Percentiles rank a stretch among this genome's conserved stretches.
Evolutionary conservation across 1,140 invertebrate species (phyloP).

Genomic region (Teleogryllus occipitalis): DNA sequence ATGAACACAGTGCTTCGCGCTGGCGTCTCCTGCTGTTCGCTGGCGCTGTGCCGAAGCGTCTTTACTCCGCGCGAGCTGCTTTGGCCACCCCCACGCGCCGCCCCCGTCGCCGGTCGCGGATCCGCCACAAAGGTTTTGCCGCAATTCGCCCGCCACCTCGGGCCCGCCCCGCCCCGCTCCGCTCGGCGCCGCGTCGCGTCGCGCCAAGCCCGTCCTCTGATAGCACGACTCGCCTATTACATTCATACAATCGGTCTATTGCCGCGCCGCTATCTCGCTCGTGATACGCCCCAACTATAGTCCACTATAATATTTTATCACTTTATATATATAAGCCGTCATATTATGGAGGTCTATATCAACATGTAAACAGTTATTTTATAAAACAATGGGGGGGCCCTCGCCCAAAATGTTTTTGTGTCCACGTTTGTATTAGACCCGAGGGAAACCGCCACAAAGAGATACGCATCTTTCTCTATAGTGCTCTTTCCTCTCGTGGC

Average conservation of each 20-base stretch:
- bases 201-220: background rate
- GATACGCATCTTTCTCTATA: slow-evolving; percentile 4
- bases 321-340: slow-evolving; percentile 5
- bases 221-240: background rate
- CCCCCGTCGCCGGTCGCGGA: background rate
- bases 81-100: background rate
- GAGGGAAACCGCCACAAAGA: background rate
- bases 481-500: background rate
- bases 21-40: no score
- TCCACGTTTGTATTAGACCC: background rate
- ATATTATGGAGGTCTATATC: slow-evolving; percentile 1
- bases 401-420: background rate
- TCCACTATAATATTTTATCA: background rate
- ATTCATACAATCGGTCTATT: slow-evolving; percentile 5
- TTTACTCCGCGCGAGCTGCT: background rate
- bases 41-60: no score
- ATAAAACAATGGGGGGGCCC: background rate
- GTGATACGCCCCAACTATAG: background rate
- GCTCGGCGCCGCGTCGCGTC: no score
- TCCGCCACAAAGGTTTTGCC: background rate
- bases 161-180: no score
- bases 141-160: background rate
- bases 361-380: slow-evolving; percentile 6
- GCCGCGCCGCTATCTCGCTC: background rate
- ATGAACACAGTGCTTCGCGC: no score